phyloP scores from a whole-genome alignment of 1,140 invertebrate genomes.

The Psilanteris sp. region DNA sequence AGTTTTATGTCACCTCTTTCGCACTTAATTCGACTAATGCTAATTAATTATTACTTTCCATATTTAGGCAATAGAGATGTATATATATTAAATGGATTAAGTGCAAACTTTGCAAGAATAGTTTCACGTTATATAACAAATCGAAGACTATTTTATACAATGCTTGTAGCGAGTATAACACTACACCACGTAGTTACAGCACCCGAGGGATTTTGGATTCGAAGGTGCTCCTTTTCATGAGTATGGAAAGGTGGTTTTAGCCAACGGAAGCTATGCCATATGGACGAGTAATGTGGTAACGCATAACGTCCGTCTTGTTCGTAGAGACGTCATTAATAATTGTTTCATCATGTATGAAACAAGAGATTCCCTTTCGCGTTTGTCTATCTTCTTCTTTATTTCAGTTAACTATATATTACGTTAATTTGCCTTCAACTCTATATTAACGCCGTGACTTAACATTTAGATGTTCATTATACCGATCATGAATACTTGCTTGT shows the following conservation, averaged over 20 bases:
- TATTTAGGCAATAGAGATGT: conserved; percentile 27
- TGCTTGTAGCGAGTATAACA: conserved; percentile 41
- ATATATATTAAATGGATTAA: conserved; percentile 47
- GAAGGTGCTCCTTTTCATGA: conserved; percentile 56
- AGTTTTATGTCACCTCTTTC: conserved; percentile 49
- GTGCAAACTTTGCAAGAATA: conserved; percentile 47
- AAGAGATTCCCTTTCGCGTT: too few relatives aligned
- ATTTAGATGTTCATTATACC: too few relatives aligned
- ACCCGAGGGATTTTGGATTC: conserved; percentile 65
- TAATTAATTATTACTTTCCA: conserved; percentile 52
- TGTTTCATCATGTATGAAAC: conserved; percentile 64
- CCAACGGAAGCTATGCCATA: conserved; percentile 51
- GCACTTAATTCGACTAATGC: conserved; percentile 27
- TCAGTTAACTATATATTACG: too few relatives aligned
- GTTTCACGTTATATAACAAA: conserved; percentile 50
- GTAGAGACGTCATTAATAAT: conserved; percentile 64
- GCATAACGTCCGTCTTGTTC: conserved; percentile 60
- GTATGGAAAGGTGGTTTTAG: conserved; percentile 52
- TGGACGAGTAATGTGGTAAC: conserved; percentile 65
- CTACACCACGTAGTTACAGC: conserved; percentile 50
- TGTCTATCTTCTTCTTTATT: too few relatives aligned
- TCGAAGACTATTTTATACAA: conserved; percentile 58
- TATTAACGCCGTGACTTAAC: too few relatives aligned
- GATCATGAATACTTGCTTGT: too few relatives aligned
- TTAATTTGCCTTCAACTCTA: too few relatives aligned